Evolutionary conservation across 2,797 vertebrate genomes (phyloP).

Genomic region (Gymnopithys bicolor): DNA sequence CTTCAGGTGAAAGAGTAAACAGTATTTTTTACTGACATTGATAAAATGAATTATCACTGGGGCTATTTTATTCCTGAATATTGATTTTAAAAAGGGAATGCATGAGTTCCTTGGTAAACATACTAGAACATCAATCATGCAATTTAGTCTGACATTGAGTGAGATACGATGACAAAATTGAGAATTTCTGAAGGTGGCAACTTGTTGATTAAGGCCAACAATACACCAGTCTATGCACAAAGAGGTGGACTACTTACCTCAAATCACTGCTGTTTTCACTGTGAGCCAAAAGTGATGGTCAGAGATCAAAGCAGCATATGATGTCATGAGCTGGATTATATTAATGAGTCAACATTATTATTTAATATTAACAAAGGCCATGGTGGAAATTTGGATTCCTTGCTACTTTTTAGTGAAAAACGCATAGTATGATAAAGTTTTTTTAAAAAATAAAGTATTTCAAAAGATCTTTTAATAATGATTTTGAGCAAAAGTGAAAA

Average conservation of each 20-base stretch:
- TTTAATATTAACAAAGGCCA: neutral
- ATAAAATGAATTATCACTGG: conserved; percentile 32
- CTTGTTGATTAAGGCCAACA: conserved; percentile 15
- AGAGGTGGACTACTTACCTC: neutral
- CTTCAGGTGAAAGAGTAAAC: neutral
- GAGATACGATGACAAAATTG: neutral
- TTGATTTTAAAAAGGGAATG: conserved; percentile 54
- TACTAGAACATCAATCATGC: conserved; percentile 57
- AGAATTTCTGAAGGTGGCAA: conserved; percentile 53
- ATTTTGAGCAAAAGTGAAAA: neutral
- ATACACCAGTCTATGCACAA: neutral
- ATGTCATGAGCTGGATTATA: neutral
- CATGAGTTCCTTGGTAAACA: conserved; percentile 40
- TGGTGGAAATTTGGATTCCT: neutral
- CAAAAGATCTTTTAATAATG: neutral
- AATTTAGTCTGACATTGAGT: conserved; percentile 67
- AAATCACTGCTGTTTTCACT: neutral
- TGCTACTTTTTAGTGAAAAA: neutral
- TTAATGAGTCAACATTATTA: neutral
- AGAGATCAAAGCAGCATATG: neutral
- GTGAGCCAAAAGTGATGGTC: neutral
- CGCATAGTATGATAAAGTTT: neutral
- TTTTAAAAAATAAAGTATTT: neutral
- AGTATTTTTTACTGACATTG: neutral
- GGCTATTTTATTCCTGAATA: conserved; percentile 58